Percentiles rank a stretch among this genome's conserved stretches.
Conservation (phyloP, 2,888 invertebrate species). For the Heliconius hortense region DNA sequence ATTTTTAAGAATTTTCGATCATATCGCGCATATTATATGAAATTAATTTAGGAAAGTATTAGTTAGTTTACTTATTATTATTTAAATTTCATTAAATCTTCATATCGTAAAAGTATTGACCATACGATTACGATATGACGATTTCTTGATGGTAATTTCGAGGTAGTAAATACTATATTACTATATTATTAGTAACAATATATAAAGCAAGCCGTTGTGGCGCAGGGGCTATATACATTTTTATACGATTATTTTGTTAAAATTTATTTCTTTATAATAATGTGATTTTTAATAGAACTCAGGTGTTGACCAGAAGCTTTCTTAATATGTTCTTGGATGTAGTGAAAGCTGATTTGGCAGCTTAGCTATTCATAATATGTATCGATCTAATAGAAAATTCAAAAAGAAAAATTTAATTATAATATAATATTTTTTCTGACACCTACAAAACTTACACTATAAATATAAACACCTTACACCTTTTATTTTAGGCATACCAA, state of each 20-base stretch:
- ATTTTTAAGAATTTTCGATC: neutral
- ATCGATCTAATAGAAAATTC: neutral
- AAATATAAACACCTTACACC: too few relatives aligned
- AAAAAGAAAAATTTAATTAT: neutral
- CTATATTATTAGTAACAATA: neutral
- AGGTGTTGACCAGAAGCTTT: neutral
- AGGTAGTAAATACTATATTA: neutral
- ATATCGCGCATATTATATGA: neutral
- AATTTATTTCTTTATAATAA: neutral
- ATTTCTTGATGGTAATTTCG: neutral
- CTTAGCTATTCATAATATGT: neutral
- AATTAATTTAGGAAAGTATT: neutral
- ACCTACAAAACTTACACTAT: too few relatives aligned
- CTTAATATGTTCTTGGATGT: neutral
- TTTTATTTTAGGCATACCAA: too few relatives aligned
- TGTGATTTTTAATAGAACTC: neutral
- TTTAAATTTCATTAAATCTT: too few relatives aligned
- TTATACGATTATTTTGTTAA: too few relatives aligned
- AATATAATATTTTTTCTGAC: neutral
- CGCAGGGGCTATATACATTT: too few relatives aligned
- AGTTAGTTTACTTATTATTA: too few relatives aligned
- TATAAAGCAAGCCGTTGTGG: too few relatives aligned
- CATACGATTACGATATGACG: too few relatives aligned
- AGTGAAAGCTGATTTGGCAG: conserved; percentile 11
- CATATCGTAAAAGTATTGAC: neutral